These are phyloP conservation scores for cattle (Bos taurus) DNA, from an alignment of 2,113 vertebrate genomes.

Conservation along the genomic window ARS-UCD2.0 NC_037354.1:24944501-24945000, in stretches of 20 bases:
- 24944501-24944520: background rate
- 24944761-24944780: background rate
- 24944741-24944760: background rate
- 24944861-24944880: background rate
- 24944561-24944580: background rate
- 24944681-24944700: background rate
- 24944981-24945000: background rate
- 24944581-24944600: background rate
- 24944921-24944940: accelerated
- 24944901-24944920: background rate
- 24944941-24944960: background rate
- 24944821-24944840: background rate
- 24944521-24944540: background rate
- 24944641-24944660: background rate
- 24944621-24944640: background rate
- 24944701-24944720: background rate
- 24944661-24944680: background rate
- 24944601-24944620: background rate
- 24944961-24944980: background rate
- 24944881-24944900: background rate
- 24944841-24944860: background rate
- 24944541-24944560: background rate
- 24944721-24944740: background rate
- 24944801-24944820: background rate
- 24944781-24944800: background rate